phyloP scores from a whole-genome alignment of 2,888 invertebrate genomes.

The Blastobasis lacticolella region DNA sequence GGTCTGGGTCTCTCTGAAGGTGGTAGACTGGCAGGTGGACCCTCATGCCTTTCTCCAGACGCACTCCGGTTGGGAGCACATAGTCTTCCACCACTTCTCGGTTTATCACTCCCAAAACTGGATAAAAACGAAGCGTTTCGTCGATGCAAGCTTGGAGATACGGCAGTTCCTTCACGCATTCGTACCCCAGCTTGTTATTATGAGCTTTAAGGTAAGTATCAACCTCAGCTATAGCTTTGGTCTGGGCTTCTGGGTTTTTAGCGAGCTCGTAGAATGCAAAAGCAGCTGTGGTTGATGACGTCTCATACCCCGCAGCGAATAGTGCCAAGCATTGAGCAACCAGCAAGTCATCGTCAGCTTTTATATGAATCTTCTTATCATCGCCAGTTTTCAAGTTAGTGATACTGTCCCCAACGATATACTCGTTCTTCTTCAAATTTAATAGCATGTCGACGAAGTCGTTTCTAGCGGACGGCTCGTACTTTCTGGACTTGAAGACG shows the following conservation, averaged over 20 bases:
- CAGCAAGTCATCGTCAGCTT: constrained; percentile 53
- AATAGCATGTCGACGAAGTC: constrained; percentile 42
- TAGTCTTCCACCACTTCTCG: constrained; percentile 46
- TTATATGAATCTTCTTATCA: constrained; percentile 17
- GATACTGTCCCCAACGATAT: constrained; percentile 27
- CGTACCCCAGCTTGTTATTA: constrained; percentile 21
- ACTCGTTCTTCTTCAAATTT: constrained; percentile 27
- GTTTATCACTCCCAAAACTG: constrained; percentile 36
- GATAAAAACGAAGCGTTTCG: constrained; percentile 43
- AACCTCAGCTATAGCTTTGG: constrained; percentile 17
- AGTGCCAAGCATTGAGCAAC: constrained; percentile 71
- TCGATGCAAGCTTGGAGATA: constrained; percentile 39
- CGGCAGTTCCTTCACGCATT: constrained; percentile 33
- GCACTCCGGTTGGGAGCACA: constrained; percentile 35
- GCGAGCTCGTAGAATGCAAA: constrained; percentile 40
- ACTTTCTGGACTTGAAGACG: constrained; percentile 28
- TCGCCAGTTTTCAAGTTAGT: constrained; percentile 11
- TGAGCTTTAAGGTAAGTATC: constrained; percentile 24
- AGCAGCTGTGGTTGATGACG: constrained; percentile 32
- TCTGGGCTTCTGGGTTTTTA: constrained; percentile 29
- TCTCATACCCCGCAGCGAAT: constrained; percentile 45
- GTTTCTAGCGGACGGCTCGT: constrained; percentile 26
- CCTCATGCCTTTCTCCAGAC: constrained; percentile 37
- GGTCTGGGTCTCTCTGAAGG: constrained; percentile 24
- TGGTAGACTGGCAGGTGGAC: constrained; percentile 47